phyloP scores from a whole-genome alignment of 2,888 invertebrate species.

The Globia sparganii region DNA sequence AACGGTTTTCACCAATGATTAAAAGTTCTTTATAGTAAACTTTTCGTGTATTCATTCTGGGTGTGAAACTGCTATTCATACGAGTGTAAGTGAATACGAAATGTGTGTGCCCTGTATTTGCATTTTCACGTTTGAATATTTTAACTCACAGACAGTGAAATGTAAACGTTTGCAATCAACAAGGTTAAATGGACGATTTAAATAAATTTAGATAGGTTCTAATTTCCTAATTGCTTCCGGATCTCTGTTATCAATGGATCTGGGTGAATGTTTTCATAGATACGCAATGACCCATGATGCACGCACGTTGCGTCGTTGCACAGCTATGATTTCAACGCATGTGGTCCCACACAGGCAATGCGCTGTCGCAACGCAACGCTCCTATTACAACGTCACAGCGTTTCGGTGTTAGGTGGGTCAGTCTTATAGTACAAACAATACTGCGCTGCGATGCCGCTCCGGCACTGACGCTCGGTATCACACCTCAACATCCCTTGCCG shows the following conservation, averaged over 20 bases:
- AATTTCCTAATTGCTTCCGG: constrained; percentile 22
- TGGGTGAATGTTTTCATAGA: neutral
- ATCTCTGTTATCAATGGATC: neutral
- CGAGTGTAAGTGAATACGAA: constrained; percentile 35
- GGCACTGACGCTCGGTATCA: no score
- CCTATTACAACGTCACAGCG: no score
- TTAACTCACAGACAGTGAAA: constrained; percentile 22
- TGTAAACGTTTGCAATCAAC: constrained; percentile 51
- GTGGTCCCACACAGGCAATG: no score
- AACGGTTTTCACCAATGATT: neutral
- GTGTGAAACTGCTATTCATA: constrained; percentile 18
- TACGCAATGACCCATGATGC: neutral
- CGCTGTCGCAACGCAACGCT: no score
- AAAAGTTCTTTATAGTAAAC: constrained; percentile 24
- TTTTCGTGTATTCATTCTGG: constrained; percentile 21
- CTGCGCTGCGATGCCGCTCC: no score
- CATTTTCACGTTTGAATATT: constrained; percentile 35
- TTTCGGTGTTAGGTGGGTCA: no score
- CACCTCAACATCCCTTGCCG: no score
- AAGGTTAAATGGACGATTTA: neutral
- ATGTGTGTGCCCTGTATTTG: constrained; percentile 31
- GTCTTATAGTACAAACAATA: no score
- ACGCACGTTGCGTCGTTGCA: no score
- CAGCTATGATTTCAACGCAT: no score
- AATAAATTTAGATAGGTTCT: neutral